Percentiles rank a stretch among this genome's conserved stretches.
Evolutionary conservation across 2,797 vertebrate species (phyloP).

Genomic region (Pseudochirops cupreus): DNA sequence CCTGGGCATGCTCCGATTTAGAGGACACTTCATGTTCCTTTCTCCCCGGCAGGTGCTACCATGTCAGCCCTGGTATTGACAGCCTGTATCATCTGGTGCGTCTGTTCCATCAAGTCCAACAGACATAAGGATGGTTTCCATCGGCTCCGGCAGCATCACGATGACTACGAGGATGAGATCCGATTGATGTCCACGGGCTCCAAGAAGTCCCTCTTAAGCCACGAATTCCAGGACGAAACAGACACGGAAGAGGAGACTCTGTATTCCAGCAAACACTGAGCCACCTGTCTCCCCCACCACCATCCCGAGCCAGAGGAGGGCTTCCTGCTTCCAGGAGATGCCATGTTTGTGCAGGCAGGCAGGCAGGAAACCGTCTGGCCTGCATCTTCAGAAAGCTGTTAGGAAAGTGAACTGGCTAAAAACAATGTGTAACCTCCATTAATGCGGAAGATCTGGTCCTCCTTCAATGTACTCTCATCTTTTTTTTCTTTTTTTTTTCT

Average conservation of each 20-base stretch:
- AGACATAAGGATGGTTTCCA: constrained; percentile 98
- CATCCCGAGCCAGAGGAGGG: constrained; percentile 62
- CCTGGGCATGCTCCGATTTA: neutral
- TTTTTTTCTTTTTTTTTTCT: constrained; percentile 33
- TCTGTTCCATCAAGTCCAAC: constrained; percentile 97
- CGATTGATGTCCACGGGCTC: constrained; percentile 96
- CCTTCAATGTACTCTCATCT: constrained; percentile 68
- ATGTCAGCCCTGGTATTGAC: constrained; percentile 97
- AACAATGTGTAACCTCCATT: constrained; percentile 72
- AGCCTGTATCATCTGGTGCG: constrained; percentile 98
- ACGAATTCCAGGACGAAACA: constrained; percentile 98
- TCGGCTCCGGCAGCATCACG: constrained; percentile 94
- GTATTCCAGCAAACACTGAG: constrained; percentile 97
- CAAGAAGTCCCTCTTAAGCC: constrained; percentile 96
- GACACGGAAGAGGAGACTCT: constrained; percentile 98
- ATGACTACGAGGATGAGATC: constrained; percentile 97
- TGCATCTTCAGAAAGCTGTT: constrained; percentile 73
- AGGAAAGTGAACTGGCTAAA: constrained; percentile 77
- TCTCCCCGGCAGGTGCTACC: constrained; percentile 91
- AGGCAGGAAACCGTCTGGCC: constrained; percentile 58
- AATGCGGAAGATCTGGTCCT: constrained; percentile 77
- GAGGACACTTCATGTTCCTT: constrained; percentile 27
- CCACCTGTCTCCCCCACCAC: constrained; percentile 62
- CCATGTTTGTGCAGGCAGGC: neutral
- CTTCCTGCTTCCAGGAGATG: constrained; percentile 75